These are phyloP conservation scores for Megalopta genalis DNA, from an alignment of 1,140 invertebrate genomes.

Conservation along the genomic window DNA sequence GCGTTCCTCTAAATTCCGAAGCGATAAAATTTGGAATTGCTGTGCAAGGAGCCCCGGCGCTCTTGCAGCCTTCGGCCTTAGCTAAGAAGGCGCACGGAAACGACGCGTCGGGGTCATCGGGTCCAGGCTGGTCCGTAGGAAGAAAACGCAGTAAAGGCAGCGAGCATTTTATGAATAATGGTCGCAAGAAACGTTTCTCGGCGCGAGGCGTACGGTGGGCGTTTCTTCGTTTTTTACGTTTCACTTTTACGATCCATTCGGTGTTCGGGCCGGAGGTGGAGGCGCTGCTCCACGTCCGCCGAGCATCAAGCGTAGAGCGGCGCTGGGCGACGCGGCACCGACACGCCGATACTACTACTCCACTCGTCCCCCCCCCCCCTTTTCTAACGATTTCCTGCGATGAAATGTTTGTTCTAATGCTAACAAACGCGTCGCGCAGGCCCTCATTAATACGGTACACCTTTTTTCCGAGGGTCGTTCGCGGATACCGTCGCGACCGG, in stretches of 20 bases:
- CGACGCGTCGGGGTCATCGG: not conserved
- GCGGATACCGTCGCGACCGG: not conserved
- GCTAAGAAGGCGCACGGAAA: not conserved
- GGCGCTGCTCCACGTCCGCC: slow-evolving; percentile 54
- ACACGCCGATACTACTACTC: too few relatives aligned
- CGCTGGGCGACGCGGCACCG: too few relatives aligned
- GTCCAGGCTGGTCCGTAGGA: slow-evolving; percentile 8
- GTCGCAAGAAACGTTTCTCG: slow-evolving; percentile 63
- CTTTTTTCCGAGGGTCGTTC: not conserved
- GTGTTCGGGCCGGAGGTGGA: slow-evolving; percentile 29
- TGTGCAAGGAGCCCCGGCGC: too few relatives aligned
- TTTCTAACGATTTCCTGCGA: slow-evolving; percentile 65
- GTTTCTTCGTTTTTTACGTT: slow-evolving; percentile 60
- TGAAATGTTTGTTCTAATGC: slow-evolving; percentile 46
- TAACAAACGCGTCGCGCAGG: not conserved
- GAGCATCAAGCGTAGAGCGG: slow-evolving; percentile 60
- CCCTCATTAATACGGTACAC: slow-evolving; percentile 19
- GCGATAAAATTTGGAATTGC: too few relatives aligned
- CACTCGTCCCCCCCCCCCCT: not conserved
- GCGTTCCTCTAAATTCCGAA: too few relatives aligned
- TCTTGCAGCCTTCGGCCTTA: too few relatives aligned
- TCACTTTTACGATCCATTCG: slow-evolving; percentile 62
- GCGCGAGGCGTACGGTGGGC: slow-evolving; percentile 54
- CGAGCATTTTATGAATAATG: slow-evolving; percentile 70
- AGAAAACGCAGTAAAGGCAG: slow-evolving; percentile 49